Conservation (phyloP, 1,140 invertebrate species). For the Notospermus geniculatus region DNA sequence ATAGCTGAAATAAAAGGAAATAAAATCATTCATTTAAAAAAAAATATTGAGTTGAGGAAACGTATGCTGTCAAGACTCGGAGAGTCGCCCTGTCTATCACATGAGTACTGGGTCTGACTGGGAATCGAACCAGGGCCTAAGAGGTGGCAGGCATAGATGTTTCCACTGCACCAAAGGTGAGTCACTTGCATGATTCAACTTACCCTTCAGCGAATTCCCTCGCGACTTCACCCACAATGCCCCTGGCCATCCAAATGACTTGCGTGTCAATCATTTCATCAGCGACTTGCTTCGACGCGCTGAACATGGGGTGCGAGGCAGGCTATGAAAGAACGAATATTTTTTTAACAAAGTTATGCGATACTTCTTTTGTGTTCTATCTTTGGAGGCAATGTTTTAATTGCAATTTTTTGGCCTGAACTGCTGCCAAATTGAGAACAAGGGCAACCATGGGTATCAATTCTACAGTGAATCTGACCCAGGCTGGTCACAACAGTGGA, state of each 20-base stretch:
- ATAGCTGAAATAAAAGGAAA: slow-evolving; percentile 6
- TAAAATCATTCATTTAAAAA: neutral
- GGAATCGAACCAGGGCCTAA: no score
- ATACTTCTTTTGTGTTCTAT: no score
- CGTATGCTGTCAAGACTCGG: neutral
- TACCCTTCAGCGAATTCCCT: neutral
- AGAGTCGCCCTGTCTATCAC: no score
- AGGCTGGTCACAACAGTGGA: neutral
- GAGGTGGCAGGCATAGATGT: no score
- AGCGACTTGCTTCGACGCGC: neutral
- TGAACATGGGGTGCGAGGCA: neutral
- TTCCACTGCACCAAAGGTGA: neutral
- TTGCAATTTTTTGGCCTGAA: no score
- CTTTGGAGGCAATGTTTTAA: no score
- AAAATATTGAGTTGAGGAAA: neutral
- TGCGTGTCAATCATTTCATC: neutral
- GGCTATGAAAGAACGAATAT: neutral
- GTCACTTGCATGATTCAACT: neutral
- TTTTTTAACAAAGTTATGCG: no score
- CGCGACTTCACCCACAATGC: neutral
- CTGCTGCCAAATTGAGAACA: no score
- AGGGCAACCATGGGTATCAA: neutral
- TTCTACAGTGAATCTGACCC: neutral
- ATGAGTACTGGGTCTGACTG: no score
- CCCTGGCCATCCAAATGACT: slow-evolving; percentile 10